phyloP scores from a whole-genome alignment of 2,888 invertebrate genomes.

The Mechanitis mazaeus region DNA sequence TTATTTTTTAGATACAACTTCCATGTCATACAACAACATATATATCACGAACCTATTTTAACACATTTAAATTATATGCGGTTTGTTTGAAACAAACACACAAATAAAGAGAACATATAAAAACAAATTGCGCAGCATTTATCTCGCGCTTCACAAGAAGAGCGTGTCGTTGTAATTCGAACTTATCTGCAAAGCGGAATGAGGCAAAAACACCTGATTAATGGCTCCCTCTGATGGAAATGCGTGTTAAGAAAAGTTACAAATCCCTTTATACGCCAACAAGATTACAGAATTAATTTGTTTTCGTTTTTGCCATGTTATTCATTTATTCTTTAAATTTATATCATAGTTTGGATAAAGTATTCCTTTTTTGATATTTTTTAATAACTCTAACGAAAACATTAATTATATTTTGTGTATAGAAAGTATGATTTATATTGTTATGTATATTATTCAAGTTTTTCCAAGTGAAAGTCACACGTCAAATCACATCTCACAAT shows the following conservation, averaged over 20 bases:
- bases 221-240: slow-evolving; percentile 39
- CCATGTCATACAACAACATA: no score
- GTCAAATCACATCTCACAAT: slow-evolving; percentile 8
- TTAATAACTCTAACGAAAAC: no score
- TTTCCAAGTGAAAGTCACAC: background rate
- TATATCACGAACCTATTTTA: background rate
- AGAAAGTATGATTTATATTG: no score
- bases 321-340: background rate
- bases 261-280: slow-evolving; percentile 6
- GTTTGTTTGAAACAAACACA: background rate
- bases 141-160: slow-evolving; percentile 20
- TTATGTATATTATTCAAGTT: no score
- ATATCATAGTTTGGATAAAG: no score
- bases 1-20: no score
- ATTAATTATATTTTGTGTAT: no score
- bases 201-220: slow-evolving; percentile 54
- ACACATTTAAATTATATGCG: background rate
- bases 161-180: slow-evolving; percentile 32
- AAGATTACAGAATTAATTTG: slow-evolving; percentile 2
- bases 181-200: slow-evolving; percentile 28
- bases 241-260: slow-evolving; percentile 22
- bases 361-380: no score
- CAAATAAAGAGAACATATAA: slow-evolving; percentile 19
- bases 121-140: slow-evolving; percentile 27
- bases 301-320: background rate